phyloP scores from a whole-genome alignment of 1,140 invertebrate genomes.

The Phenacoccus solenopsis region DNA sequence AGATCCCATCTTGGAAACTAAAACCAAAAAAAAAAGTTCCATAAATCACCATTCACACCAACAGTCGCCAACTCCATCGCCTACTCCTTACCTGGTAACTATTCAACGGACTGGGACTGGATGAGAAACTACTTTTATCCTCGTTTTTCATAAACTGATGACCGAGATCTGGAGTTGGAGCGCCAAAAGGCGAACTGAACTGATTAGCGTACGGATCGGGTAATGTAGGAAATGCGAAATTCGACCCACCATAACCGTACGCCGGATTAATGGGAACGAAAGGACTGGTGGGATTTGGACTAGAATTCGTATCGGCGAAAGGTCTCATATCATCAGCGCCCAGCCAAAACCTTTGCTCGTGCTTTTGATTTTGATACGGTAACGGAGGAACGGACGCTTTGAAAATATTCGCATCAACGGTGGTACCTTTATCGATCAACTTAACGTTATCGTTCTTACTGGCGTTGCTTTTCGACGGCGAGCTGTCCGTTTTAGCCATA shows the following conservation, averaged over 20 bases:
- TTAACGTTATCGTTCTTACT: neutral
- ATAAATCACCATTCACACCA: neutral
- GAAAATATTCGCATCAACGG: neutral
- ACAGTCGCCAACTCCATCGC: neutral
- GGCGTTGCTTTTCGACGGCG: neutral
- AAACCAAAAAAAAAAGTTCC: neutral
- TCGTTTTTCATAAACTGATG: neutral
- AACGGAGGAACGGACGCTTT: neutral
- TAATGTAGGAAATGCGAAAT: neutral
- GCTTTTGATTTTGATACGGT: neutral
- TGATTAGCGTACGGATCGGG: neutral
- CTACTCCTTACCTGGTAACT: neutral
- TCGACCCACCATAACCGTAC: neutral
- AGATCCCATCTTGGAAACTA: constrained; percentile 32
- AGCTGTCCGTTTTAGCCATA: neutral
- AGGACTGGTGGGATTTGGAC: constrained; percentile 4
- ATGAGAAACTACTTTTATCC: neutral
- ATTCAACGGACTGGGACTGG: neutral
- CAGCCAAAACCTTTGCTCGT: neutral
- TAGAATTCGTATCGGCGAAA: neutral
- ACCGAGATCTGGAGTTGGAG: neutral
- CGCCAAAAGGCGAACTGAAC: neutral
- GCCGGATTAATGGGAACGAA: neutral
- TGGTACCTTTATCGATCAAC: neutral
- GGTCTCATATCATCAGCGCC: neutral